Base-by-base conservation (phyloP, 2,797 vertebrate species). In the Lithobates pipiens region DNA sequence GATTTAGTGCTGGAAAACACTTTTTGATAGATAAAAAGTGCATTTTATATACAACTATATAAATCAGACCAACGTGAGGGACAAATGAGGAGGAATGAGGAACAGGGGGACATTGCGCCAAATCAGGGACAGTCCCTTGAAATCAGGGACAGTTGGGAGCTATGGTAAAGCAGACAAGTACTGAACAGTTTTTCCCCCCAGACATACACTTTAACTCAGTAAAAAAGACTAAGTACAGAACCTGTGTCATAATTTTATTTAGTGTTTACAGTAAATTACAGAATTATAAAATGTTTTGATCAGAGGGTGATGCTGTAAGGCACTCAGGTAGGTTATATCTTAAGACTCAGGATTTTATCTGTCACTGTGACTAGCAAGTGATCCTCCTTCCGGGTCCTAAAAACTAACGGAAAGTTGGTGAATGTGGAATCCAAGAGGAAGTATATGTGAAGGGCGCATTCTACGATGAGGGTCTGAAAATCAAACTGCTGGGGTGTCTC, bases 401-500 rank as follows among this genome's bases (percentile, higher is more conserved):
- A 25, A 9, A n/a, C 7, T 39, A 74, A 44, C 27, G 63, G 54
- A 67, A 82, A 54, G 57, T 39, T 73, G 32, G 57, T 42, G 36
- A 76, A 27, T 21, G 16, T 13, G 46, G 23, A 25, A 69, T 27
- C 50, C 7, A 54, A 82, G 46, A 39, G 34, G 3, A 3, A 42
- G 36, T 25, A 68, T 21, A 63, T 65, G 23, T 46, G 3, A 69
- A 16, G 21, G 61, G 44, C 6, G 18, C 15, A 27, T 32, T 23
- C 9, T 46, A 36, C 16, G 7, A 57, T 8, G 27, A 57, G 36
- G 46, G 69, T 50, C 16, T 6, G 6, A 23, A 39, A 9, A 0
- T 72, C 54, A 78, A 54, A 85, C 54, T 29, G 54, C 76, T 2
- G 80, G 1, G 13, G 71, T 87, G 76, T 75, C 57, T n/a, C 27